phyloP scores from a whole-genome alignment of 2,888 invertebrate species.

The Octonoba sinensis region DNA sequence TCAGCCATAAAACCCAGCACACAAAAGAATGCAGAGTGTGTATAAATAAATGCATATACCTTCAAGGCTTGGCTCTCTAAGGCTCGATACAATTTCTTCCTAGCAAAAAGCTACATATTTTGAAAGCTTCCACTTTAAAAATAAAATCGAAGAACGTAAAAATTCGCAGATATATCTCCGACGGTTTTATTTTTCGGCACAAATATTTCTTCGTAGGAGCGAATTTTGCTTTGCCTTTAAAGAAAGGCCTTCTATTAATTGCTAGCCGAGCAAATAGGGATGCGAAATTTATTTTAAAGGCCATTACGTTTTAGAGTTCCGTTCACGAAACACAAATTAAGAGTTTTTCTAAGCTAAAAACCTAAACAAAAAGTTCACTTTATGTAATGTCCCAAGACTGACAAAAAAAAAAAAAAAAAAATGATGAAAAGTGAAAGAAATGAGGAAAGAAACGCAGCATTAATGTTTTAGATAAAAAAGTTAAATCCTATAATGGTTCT shows the following conservation, averaged over 20 bases:
- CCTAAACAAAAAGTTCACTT: too few relatives aligned
- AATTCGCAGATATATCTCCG: not conserved
- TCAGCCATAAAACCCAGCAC: not conserved
- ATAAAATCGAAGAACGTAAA: slow-evolving; percentile 1
- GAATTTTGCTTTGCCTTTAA: not conserved
- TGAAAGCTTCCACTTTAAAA: not conserved
- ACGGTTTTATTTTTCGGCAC: not conserved
- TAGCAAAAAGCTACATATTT: slow-evolving; percentile 1
- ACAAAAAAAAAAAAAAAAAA: too few relatives aligned
- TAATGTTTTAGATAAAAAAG: too few relatives aligned
- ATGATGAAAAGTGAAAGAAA: too few relatives aligned
- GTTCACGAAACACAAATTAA: not conserved
- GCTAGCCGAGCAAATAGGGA: not conserved
- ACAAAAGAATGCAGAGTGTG: slow-evolving; percentile 7
- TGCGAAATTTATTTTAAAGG: not conserved
- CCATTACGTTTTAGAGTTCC: not conserved
- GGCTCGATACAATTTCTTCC: not conserved
- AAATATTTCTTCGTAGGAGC: not conserved
- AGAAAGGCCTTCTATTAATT: not conserved
- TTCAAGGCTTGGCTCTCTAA: not conserved
- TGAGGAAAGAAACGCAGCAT: too few relatives aligned
- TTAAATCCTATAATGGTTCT: too few relatives aligned
- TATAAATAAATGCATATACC: not conserved
- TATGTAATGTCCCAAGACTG: too few relatives aligned
- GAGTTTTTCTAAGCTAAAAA: too few relatives aligned